Evolutionary conservation across 2,113 vertebrate genomes (phyloP).

Genomic region (Thamnaconus septentrionalis): DNA sequence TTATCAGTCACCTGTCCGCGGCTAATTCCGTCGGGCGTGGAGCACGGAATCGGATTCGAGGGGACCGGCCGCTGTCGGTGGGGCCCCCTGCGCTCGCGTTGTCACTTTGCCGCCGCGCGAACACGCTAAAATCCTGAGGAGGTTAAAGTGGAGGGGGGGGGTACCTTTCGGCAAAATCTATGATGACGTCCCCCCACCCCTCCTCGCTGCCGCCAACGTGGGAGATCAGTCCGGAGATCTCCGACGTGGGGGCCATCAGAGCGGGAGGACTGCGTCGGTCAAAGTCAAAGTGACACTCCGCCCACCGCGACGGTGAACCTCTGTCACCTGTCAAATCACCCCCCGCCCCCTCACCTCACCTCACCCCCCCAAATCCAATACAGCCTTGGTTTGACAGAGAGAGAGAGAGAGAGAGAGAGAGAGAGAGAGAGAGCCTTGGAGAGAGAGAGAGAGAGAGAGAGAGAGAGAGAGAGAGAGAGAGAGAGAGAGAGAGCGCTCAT

Average conservation of each 20-base stretch:
- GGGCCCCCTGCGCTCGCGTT: constrained; percentile 62
- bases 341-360: no score
- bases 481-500: no score
- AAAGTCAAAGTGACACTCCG: neutral
- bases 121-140: constrained; percentile 62
- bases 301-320: constrained; percentile 53
- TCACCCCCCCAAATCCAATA: no score
- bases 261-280: constrained; percentile 9
- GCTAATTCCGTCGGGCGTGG: constrained; percentile 72
- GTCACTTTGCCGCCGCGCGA: constrained; percentile 70
- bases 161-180: constrained; percentile 61
- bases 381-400: no score
- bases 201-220: no score
- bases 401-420: no score
- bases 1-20: constrained; percentile 75
- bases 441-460: no score
- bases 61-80: constrained; percentile 66
- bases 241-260: constrained; percentile 27
- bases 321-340: constrained; percentile 54
- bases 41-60: constrained; percentile 74
- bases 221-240: neutral
- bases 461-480: no score
- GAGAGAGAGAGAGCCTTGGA: no score
- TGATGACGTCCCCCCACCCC: constrained; percentile 58
- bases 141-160: constrained; percentile 60